Conservation (phyloP, 2,113 vertebrate species). For the Tor tambroides region DNA sequence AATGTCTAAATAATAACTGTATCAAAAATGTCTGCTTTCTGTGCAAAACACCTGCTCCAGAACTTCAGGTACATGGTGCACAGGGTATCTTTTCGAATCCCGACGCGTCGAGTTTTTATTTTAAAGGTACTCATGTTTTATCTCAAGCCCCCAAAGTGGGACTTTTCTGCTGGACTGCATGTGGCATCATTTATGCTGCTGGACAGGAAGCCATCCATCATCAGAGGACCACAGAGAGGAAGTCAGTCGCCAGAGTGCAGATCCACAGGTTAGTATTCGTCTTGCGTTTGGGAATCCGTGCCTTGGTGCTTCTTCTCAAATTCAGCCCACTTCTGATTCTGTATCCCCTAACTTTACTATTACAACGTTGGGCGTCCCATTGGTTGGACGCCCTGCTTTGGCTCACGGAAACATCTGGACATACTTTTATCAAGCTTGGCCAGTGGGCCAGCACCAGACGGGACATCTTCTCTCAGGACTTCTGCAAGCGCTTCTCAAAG, state of each 20-base stretch:
- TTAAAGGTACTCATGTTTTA: constrained; percentile 59
- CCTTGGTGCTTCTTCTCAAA: constrained; percentile 81
- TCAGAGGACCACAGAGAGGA: constrained; percentile 52
- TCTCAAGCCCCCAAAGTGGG: constrained; percentile 72
- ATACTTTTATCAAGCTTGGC: constrained; percentile 90
- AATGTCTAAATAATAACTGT: not conserved
- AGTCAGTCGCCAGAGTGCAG: constrained; percentile 72
- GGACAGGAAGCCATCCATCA: constrained; percentile 59
- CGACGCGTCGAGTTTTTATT: constrained; percentile 40
- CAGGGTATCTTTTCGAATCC: constrained; percentile 55
- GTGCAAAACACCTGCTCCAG: constrained; percentile 59
- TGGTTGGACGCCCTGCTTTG: constrained; percentile 87
- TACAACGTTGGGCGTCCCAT: constrained; percentile 60
- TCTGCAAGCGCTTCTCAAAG: constrained; percentile 86
- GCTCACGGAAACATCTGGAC: constrained; percentile 87
- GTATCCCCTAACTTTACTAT: constrained; percentile 82
- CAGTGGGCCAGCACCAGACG: constrained; percentile 96
- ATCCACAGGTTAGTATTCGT: constrained; percentile 73
- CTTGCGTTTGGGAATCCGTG: constrained; percentile 77
- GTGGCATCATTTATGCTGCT: constrained; percentile 45
- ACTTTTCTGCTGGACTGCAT: constrained; percentile 70
- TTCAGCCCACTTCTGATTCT: constrained; percentile 87
- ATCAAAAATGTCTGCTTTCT: constrained; percentile 57
- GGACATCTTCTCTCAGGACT: constrained; percentile 88
- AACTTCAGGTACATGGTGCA: constrained; percentile 62